Conservation (phyloP, 2,113 vertebrate species). For the Dromiciops gliroides region DNA sequence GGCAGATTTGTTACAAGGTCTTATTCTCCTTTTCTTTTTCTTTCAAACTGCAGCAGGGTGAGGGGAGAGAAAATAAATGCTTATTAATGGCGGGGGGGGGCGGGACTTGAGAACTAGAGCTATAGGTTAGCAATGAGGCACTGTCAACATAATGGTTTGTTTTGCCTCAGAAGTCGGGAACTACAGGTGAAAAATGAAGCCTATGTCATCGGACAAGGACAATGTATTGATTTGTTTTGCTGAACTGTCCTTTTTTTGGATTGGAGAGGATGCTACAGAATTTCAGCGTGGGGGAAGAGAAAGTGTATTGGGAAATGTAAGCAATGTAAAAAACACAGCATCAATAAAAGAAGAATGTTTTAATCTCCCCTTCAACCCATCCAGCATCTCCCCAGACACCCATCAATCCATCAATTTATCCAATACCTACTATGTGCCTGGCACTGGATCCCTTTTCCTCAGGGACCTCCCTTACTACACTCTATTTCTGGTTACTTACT, state of each 20-base stretch:
- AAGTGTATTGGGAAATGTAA: background rate
- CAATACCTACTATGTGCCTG: background rate
- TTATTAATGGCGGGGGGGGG: background rate
- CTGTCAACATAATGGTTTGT: background rate
- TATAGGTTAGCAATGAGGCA: background rate
- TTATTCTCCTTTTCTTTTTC: background rate
- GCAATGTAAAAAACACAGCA: background rate
- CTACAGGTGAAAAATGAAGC: background rate
- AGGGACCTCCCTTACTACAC: background rate
- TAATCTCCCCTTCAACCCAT: background rate
- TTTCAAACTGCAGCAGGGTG: background rate
- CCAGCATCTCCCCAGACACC: background rate
- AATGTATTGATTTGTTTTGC: background rate
- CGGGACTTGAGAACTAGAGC: background rate
- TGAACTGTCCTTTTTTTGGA: background rate
- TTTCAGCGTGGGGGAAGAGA: background rate
- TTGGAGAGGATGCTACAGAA: background rate
- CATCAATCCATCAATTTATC: background rate
- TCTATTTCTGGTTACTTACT: background rate
- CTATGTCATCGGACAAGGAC: background rate
- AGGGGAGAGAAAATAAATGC: background rate
- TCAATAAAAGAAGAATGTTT: background rate
- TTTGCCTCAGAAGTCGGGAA: background rate
- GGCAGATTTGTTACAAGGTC: background rate
- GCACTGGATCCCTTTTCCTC: background rate